phyloP scores from a whole-genome alignment of 2,888 invertebrate genomes.

The Smittia sp. region DNA sequence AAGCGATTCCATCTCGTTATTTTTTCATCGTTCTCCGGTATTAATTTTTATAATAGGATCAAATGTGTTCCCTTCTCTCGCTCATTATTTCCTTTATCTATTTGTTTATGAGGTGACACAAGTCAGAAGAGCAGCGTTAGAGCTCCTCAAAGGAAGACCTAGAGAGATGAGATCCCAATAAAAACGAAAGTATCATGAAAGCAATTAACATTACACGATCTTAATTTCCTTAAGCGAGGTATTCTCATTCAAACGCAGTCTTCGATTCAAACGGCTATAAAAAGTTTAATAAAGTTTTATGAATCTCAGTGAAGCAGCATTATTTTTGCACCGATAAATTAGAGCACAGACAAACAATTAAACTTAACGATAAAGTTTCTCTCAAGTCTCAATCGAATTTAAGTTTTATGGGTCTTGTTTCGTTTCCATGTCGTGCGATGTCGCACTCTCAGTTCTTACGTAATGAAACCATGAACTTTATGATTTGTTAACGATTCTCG shows the following conservation, averaged over 20 bases:
- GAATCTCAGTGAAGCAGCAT: conserved; percentile 36
- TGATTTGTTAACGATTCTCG: conserved; percentile 23
- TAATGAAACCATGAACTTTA: neutral
- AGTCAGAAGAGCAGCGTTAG: neutral
- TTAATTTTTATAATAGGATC: conserved; percentile 13
- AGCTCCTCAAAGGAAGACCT: neutral
- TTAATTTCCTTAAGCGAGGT: neutral
- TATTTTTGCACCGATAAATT: conserved; percentile 39
- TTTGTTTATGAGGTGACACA: conserved; percentile 18
- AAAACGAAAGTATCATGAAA: neutral
- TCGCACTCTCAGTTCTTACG: neutral
- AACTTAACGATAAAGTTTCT: conserved; percentile 18
- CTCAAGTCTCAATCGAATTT: conserved; percentile 33
- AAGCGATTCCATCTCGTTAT: conserved; percentile 11
- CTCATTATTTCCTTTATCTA: neutral
- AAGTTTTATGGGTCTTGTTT: conserved; percentile 4
- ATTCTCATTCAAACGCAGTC: neutral
- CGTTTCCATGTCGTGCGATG: neutral
- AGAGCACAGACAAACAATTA: conserved; percentile 18
- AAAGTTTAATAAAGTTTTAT: conserved; percentile 11
- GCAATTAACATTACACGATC: neutral
- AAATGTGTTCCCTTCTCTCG: neutral
- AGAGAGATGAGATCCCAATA: neutral
- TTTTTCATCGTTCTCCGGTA: neutral
- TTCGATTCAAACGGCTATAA: conserved; percentile 14